Evolutionary conservation across 1,140 invertebrate species (phyloP), one percentile per base, ranked within the genome.

Genomic region (Drosophila ficusphila): DNA sequence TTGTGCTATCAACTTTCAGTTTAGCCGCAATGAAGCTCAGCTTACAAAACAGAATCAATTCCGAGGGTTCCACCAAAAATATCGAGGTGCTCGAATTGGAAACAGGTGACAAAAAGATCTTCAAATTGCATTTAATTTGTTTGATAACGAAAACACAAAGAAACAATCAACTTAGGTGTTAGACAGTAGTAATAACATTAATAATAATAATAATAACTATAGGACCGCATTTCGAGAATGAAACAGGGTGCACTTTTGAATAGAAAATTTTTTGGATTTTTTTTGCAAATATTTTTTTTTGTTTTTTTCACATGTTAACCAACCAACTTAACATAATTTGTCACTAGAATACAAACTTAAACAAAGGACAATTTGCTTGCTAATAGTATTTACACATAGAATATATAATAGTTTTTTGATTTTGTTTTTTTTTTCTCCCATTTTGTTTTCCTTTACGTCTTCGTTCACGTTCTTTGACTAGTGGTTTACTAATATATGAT

Each of bases 1-100:
- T 83, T 83, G 81, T 83, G 79, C 81, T 49, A 49, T 67, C 57
- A 82, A 82, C 79, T 75, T 71, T 61, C 25, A 71, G 79, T 83
- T 81, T 58, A 57, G 53, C 68, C 56, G 53, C 78, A 81, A 31
- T 53, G 61, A 77, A 73, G 39, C 61, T 46, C 64, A 52, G 47
- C 33, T 48, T 48, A 49, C 19, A 57, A 72, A 74, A 77, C 46
- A 27, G 27, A 47, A 36, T 72, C 18, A 14, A 64, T 56, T 31
- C 11, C 21, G 11, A 16, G 25, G 25, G 49, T 16, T 52, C 34
- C 33, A 11, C 2, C 4, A 14, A 38, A 38, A 62, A 34, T 16
- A 46, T 29, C 23, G 36, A 27, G 27, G 36, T 21, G 39, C 3
- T 52, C 36, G 11, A 44, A 16, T 54, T 52, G 36, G 56, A 60